phyloP scores from a whole-genome alignment of 2,888 invertebrate species.

The Drosophila planitibia region DNA sequence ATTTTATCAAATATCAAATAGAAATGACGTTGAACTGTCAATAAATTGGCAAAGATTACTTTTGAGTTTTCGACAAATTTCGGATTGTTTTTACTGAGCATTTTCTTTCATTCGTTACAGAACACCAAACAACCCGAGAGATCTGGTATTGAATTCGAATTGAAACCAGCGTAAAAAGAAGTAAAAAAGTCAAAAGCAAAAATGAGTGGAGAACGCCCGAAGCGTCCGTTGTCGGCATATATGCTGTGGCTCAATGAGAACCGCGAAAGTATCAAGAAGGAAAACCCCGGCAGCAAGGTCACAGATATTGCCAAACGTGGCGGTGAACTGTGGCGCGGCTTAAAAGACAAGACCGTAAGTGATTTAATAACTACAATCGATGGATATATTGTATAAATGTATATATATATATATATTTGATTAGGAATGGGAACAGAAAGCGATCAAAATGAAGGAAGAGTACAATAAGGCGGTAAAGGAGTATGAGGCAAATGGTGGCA shows the following conservation, averaged over 20 bases:
- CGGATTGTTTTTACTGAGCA: conserved; percentile 5
- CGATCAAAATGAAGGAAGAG: conserved; percentile 94
- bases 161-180: conserved; percentile 8
- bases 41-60: background rate
- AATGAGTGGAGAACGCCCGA: conserved; percentile 95
- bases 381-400: background rate
- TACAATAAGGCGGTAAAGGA: conserved; percentile 95
- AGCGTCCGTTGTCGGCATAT: conserved; percentile 96
- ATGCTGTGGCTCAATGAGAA: conserved; percentile 97
- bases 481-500: conserved; percentile 92
- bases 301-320: conserved; percentile 97
- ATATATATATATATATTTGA: background rate
- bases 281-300: conserved; percentile 95
- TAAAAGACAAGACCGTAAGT: conserved; percentile 93
- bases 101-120: conserved; percentile 19
- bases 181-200: conserved; percentile 29
- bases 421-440: conserved; percentile 96
- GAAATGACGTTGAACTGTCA: background rate
- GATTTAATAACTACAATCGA: background rate
- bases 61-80: background rate
- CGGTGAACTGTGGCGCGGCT: conserved; percentile 97
- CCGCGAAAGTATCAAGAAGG: conserved; percentile 94
- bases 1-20: background rate
- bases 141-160: conserved; percentile 3
- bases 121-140: conserved; percentile 16